Conservation (phyloP, 2,888 invertebrate species). For the Acrobasis suavella region DNA sequence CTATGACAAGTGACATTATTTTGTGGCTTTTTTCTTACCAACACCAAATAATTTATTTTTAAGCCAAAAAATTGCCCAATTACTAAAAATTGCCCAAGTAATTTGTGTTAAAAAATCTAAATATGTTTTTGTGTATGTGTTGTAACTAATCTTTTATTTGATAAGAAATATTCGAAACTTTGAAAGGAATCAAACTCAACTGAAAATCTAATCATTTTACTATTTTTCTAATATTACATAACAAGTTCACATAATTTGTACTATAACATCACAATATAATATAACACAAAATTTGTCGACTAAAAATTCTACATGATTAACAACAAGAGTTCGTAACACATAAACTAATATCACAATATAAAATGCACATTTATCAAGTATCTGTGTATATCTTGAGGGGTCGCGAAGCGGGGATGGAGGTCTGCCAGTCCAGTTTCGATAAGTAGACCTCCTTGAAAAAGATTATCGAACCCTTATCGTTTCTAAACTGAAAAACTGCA, state of each 20-base stretch:
- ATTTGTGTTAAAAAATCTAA: too few species aligned
- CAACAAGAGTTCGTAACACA: conserved; percentile 39
- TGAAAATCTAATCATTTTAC: conserved; percentile 38
- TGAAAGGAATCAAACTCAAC: conserved; percentile 31
- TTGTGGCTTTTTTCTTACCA: too few species aligned
- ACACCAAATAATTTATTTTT: too few species aligned
- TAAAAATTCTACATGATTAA: conserved; percentile 42
- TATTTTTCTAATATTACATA: conserved; percentile 40
- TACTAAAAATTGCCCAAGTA: too few species aligned
- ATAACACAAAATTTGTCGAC: conserved; percentile 35
- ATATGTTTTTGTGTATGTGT: too few species aligned
- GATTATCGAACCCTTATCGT: conserved; percentile 75
- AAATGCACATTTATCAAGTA: conserved; percentile 33
- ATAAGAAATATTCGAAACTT: background rate
- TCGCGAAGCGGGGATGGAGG: conserved; percentile 34
- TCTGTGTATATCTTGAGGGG: conserved; percentile 51
- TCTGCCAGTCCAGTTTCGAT: conserved; percentile 39
- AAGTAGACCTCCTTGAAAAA: conserved; percentile 65
- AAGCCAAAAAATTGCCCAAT: too few species aligned
- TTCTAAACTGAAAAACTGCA: conserved; percentile 78
- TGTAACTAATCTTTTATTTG: background rate
- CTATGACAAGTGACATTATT: too few species aligned
- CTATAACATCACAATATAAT: conserved; percentile 27
- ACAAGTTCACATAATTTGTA: conserved; percentile 27
- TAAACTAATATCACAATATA: conserved; percentile 37